A percentile compares a stretch with the other conserved stretches of the same genome.
These are phyloP conservation scores for Enhydra lutris DNA, from an alignment of 2,113 vertebrate species.

Conservation along the genomic window DNA sequence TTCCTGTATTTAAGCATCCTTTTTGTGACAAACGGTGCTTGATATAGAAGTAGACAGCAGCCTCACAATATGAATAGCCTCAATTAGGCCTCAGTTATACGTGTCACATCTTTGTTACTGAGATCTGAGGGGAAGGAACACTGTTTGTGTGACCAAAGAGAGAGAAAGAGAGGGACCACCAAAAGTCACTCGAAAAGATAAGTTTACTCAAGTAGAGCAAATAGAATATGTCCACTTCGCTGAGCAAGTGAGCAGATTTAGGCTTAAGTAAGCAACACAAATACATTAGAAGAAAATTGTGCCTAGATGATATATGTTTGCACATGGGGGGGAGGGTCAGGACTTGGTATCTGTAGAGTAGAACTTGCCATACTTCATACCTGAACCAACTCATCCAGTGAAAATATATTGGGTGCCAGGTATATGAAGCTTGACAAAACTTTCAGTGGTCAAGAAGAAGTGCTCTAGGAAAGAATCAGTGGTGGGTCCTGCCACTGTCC, in stretches of 20 bases:
- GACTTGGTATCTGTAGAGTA: background rate
- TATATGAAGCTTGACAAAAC: background rate
- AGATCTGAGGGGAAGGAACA: constrained; percentile 53
- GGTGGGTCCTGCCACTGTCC: rapidly evolving
- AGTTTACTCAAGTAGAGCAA: background rate
- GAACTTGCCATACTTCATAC: background rate
- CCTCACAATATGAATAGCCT: constrained; percentile 73
- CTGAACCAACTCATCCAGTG: background rate
- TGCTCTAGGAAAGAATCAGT: background rate
- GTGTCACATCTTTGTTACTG: constrained; percentile 73
- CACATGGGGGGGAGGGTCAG: background rate
- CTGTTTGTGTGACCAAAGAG: constrained; percentile 30
- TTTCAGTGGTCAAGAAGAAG: background rate
- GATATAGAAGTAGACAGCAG: constrained; percentile 72
- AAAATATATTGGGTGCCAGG: background rate
- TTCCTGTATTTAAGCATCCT: constrained; percentile 73
- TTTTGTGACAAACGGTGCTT: constrained; percentile 70
- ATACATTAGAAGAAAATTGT: background rate
- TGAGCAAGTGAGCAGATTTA: constrained; percentile 1
- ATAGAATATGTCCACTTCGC: background rate
- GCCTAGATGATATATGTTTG: background rate
- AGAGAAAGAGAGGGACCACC: background rate
- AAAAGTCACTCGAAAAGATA: constrained; percentile 55
- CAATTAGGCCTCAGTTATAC: constrained; percentile 57
- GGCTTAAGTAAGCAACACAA: background rate